Conservation (phyloP, 2,113 vertebrate genomes). For the Petromus typicus region DNA sequence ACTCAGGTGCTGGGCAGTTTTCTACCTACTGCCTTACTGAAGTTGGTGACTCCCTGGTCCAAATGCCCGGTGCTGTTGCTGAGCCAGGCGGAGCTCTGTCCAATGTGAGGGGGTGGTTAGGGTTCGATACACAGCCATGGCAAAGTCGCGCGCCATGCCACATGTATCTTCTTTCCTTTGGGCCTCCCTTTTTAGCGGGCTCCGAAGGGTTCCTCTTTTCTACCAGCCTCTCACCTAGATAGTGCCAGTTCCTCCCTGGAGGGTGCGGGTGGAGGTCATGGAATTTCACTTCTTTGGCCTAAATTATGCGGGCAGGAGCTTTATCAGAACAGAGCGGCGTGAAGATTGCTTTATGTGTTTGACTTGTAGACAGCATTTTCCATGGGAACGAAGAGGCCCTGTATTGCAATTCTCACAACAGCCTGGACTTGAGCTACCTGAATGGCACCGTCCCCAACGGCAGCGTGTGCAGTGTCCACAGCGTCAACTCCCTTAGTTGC, state of each 20-base stretch:
- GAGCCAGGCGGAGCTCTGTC: background rate
- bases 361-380: constrained; percentile 94
- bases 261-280: background rate
- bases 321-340: rapidly evolving
- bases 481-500: constrained; percentile 95
- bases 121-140: background rate
- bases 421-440: constrained; percentile 93
- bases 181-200: background rate
- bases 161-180: background rate
- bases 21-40: background rate
- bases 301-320: background rate
- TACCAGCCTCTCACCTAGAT: background rate
- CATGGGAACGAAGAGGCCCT: constrained; percentile 94
- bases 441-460: constrained; percentile 95
- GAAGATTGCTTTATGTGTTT: constrained; percentile 46
- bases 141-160: background rate
- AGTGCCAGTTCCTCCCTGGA: background rate
- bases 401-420: constrained; percentile 95
- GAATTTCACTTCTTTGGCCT: background rate
- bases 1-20: background rate
- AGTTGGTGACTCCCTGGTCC: background rate
- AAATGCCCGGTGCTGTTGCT: background rate
- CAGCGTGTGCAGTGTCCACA: constrained; percentile 96
- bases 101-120: rapidly evolving
- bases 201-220: background rate